These are phyloP conservation scores for Tubulanus polymorphus DNA, from an alignment of 2,888 invertebrate species.

Conservation along the genomic window DNA sequence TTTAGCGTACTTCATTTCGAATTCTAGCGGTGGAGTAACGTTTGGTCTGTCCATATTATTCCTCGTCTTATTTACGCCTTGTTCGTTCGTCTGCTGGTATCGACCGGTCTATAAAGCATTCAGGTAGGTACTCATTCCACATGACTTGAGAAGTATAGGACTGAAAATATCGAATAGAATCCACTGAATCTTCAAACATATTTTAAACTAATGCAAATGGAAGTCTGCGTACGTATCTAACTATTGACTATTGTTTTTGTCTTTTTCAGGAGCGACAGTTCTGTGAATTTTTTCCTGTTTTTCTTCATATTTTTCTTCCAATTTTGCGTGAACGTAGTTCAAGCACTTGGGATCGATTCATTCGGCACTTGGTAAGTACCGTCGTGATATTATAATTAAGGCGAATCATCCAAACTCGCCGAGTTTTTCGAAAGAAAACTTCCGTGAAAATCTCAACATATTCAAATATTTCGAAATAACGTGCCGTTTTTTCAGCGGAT, in stretches of 20 bases:
- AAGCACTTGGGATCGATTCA: slow-evolving; percentile 79
- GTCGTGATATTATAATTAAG: too few species aligned
- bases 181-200: too few species aligned
- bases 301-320: slow-evolving; percentile 85
- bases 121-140: slow-evolving; percentile 63
- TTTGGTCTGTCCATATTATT: slow-evolving; percentile 88
- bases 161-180: not conserved
- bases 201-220: too few species aligned
- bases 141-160: too few species aligned
- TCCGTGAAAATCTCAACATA: too few species aligned
- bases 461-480: too few species aligned
- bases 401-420: too few species aligned
- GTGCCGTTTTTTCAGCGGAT: not conserved
- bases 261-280: slow-evolving; percentile 81
- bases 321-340: slow-evolving; percentile 74
- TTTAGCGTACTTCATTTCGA: slow-evolving; percentile 68
- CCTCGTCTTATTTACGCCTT: slow-evolving; percentile 85
- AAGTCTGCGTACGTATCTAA: too few species aligned
- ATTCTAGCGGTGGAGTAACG: slow-evolving; percentile 58
- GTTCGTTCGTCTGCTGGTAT: slow-evolving; percentile 98
- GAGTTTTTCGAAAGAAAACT: too few species aligned
- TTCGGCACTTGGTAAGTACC: slow-evolving; percentile 81
- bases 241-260: slow-evolving; percentile 23
- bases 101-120: slow-evolving; percentile 99
- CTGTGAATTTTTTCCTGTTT: slow-evolving; percentile 99